Percentiles rank a stretch among this genome's conserved stretches.
phyloP scores from a whole-genome alignment of 2,888 invertebrate genomes.

The Criorhina ranunculi region DNA sequence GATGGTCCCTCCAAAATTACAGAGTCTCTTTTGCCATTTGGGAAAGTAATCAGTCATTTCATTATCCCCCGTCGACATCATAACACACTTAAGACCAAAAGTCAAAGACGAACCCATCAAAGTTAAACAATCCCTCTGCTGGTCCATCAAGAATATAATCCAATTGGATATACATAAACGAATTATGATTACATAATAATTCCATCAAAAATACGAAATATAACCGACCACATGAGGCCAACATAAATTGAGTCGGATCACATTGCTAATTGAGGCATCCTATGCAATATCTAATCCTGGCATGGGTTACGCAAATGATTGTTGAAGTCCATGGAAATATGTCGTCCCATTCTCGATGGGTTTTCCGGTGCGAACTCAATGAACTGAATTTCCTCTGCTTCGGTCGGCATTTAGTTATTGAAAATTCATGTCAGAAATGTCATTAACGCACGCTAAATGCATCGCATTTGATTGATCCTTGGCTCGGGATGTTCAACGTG shows the following conservation, averaged over 20 bases:
- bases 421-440: conserved; percentile 58
- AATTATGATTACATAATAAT: conserved; percentile 29
- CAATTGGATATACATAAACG: not conserved
- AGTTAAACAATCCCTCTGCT: not conserved
- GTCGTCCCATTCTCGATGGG: not conserved
- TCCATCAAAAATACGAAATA: conserved; percentile 8
- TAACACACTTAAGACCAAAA: conserved; percentile 1
- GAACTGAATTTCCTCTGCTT: conserved; percentile 26
- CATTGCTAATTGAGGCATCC: conserved; percentile 43
- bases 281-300: conserved; percentile 55
- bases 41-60: not conserved
- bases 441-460: conserved; percentile 17
- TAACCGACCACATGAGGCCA: conserved; percentile 15
- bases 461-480: conserved; percentile 33
- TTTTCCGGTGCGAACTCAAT: conserved; percentile 42
- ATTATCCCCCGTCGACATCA: not conserved
- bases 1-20: not conserved
- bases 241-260: conserved; percentile 32
- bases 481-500: conserved; percentile 7
- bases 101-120: conserved; percentile 6
- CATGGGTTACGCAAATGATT: conserved; percentile 36
- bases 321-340: conserved; percentile 32
- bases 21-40: not conserved
- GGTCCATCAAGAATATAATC: not conserved
- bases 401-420: conserved; percentile 46